A percentile compares a stretch with the other conserved stretches of the same genome.
phyloP scores from a whole-genome alignment of 2,797 vertebrate species.

The Oreochromis grahami region DNA sequence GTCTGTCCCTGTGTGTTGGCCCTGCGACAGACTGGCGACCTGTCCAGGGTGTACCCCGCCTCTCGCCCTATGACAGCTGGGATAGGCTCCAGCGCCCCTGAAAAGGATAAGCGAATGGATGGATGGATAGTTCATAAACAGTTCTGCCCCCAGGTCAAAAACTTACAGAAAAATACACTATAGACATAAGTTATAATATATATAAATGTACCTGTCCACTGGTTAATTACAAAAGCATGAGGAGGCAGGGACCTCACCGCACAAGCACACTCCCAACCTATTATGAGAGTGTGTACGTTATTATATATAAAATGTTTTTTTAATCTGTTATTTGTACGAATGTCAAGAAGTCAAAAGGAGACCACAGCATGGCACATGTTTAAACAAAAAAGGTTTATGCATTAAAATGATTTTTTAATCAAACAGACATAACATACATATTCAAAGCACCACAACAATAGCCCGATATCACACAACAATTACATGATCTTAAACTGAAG shows the following conservation, averaged over 20 bases:
- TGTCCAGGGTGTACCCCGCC: too few relatives aligned
- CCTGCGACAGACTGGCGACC: too few relatives aligned
- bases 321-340: neutral
- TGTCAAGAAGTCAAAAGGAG: neutral
- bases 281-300: neutral
- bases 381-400: neutral
- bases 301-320: neutral
- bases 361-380: neutral
- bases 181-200: neutral
- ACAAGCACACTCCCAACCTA: neutral
- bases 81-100: too few relatives aligned
- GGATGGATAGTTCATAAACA: neutral
- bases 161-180: accelerated
- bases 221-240: neutral
- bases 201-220: neutral
- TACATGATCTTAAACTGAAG: neutral
- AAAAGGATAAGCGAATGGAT: too few relatives aligned
- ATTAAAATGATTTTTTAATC: neutral
- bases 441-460: neutral
- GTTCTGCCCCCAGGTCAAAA: neutral
- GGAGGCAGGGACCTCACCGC: accelerated
- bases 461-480: neutral
- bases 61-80: too few relatives aligned
- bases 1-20: too few relatives aligned
- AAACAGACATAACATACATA: neutral